Evolutionary conservation across 2,888 invertebrate genomes (phyloP).

Genomic region (Acheta domesticus): DNA sequence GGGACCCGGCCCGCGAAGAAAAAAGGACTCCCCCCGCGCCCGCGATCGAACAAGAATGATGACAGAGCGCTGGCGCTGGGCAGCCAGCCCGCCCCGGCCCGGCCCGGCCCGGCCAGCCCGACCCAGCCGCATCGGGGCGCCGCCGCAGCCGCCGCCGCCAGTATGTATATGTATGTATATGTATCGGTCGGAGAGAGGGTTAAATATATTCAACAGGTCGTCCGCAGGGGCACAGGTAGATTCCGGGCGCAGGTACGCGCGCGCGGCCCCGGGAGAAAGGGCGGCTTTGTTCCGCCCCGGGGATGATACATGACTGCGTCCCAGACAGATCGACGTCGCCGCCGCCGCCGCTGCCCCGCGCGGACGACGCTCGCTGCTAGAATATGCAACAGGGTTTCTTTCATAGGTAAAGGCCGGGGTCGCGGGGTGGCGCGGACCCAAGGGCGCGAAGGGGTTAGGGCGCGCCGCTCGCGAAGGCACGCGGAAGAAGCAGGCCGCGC

Average conservation of each 20-base stretch:
- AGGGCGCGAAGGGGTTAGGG: background rate
- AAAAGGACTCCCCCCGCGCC: background rate
- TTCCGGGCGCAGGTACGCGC: background rate
- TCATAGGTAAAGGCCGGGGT: background rate
- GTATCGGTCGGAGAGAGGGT: conserved; percentile 7
- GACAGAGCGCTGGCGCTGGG: background rate
- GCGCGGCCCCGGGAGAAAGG: background rate
- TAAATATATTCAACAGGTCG: conserved; percentile 9
- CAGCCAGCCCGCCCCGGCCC: background rate
- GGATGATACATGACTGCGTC: conserved; percentile 7
- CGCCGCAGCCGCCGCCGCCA: too few species aligned
- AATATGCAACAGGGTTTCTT: conserved; percentile 18
- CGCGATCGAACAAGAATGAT: conserved; percentile 10
- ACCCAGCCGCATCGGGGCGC: too few species aligned
- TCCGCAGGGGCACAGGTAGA: background rate
- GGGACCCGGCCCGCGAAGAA: background rate
- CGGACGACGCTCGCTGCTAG: background rate
- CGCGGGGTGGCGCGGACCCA: background rate
- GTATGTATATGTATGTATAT: conserved; percentile 9
- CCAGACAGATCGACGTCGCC: background rate
- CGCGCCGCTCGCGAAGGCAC: background rate
- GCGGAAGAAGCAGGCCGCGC: background rate
- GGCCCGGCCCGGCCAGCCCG: too few species aligned
- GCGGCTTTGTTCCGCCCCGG: background rate
- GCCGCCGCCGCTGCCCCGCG: too few species aligned